phyloP scores from a whole-genome alignment of 2,113 vertebrate genomes.

The Numenius arquata region DNA sequence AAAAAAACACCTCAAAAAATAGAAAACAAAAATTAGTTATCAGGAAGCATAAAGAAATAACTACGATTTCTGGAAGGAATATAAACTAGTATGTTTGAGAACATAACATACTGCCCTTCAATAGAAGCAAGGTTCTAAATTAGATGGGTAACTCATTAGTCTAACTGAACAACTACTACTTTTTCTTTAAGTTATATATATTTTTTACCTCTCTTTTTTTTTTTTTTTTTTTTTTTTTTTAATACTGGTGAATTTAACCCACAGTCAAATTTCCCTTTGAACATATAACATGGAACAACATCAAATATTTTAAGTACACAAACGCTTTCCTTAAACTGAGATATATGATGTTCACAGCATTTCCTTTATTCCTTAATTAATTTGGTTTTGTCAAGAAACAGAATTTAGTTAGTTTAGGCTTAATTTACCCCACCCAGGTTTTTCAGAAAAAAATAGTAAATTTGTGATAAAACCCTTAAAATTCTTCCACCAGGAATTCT shows the following conservation, averaged over 20 bases:
- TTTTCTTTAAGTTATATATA: background rate
- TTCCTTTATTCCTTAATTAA: background rate
- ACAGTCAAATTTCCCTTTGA: background rate
- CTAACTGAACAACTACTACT: background rate
- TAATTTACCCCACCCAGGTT: background rate
- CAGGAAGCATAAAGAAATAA: background rate
- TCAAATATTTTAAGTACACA: background rate
- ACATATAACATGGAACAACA: background rate
- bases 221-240: background rate
- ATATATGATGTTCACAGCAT: background rate
- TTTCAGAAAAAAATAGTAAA: background rate
- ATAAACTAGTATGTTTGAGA: background rate
- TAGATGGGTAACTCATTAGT: background rate
- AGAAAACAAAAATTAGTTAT: background rate
- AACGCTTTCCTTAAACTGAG: background rate
- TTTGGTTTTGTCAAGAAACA: background rate
- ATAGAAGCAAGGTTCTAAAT: background rate
- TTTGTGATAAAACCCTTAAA: background rate
- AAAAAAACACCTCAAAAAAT: background rate
- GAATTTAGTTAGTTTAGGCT: background rate
- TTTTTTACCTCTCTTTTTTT: background rate
- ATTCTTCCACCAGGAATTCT: background rate
- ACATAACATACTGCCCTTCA: accelerated
- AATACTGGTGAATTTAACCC: background rate
- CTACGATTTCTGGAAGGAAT: background rate